Evolutionary conservation across 2,797 vertebrate species (phyloP).

Genomic region (Perdix hodgsoniae): DNA sequence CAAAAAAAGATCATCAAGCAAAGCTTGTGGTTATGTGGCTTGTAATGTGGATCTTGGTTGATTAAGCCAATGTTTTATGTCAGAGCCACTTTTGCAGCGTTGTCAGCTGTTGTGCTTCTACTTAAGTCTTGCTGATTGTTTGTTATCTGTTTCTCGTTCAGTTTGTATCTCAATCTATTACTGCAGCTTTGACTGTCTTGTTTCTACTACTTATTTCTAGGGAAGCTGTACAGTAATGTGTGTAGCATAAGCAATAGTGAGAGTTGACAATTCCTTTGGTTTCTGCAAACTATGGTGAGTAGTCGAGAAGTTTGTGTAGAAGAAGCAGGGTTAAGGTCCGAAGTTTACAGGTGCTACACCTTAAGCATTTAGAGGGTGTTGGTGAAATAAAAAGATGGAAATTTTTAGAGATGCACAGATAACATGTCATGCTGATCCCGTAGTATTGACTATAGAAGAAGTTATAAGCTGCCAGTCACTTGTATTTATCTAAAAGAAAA

Average conservation of each 20-base stretch:
- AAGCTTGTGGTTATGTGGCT: rapidly evolving
- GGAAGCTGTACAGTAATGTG: not conserved
- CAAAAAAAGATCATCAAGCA: not conserved
- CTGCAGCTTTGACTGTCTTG: not conserved
- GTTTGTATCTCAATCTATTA: not conserved
- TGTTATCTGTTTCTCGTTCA: not conserved
- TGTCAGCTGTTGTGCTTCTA: not conserved
- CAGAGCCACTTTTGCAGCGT: not conserved
- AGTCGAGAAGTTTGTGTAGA: not conserved
- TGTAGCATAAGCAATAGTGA: not conserved
- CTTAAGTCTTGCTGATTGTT: not conserved
- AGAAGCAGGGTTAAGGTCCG: not conserved
- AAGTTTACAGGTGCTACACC: not conserved
- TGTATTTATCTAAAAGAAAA: not conserved
- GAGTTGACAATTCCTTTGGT: not conserved
- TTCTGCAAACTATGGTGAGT: not conserved
- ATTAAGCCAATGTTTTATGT: not conserved
- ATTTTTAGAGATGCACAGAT: not conserved
- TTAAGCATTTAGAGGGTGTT: not conserved
- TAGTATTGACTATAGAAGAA: not conserved
- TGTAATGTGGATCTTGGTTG: not conserved
- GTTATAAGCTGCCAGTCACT: not conserved
- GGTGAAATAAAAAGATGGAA: not conserved
- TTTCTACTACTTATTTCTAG: not conserved
- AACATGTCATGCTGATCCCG: not conserved